Evolutionary conservation across 1,140 invertebrate species (phyloP).

Genomic region (Plectrocnemia conspersa): DNA sequence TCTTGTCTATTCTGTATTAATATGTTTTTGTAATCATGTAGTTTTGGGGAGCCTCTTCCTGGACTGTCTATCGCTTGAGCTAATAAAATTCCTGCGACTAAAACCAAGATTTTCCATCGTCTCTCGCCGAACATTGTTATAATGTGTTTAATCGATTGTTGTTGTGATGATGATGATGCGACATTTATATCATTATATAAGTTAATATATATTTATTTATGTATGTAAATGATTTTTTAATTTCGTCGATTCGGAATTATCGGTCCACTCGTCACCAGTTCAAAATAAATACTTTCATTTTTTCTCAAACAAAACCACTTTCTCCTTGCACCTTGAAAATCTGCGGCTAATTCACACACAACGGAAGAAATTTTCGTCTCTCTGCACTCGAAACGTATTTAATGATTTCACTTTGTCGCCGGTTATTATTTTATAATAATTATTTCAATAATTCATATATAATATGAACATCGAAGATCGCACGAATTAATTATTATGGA

Average conservation of each 20-base stretch:
- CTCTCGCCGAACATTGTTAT: constrained; percentile 44
- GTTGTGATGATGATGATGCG: background rate
- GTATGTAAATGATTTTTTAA: background rate
- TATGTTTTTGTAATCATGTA: constrained; percentile 8
- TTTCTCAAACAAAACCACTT: constrained; percentile 18
- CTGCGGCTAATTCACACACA: constrained; percentile 21
- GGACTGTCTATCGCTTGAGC: constrained; percentile 38
- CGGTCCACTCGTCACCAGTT: background rate
- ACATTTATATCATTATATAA: constrained; percentile 4
- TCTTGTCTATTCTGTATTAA: background rate
- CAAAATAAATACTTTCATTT: constrained; percentile 24
- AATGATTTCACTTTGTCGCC: constrained; percentile 20
- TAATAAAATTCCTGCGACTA: constrained; percentile 40
- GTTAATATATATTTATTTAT: too few relatives aligned
- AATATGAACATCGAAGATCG: too few relatives aligned
- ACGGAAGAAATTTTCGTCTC: constrained; percentile 15
- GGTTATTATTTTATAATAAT: too few relatives aligned
- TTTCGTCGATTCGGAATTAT: background rate
- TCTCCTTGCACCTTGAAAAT: constrained; percentile 25
- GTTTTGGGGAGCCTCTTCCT: constrained; percentile 24
- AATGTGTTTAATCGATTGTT: background rate
- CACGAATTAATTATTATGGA: too few relatives aligned
- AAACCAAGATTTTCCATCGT: constrained; percentile 48
- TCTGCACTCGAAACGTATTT: background rate
- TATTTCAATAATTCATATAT: too few relatives aligned